These are phyloP conservation scores for Silurus asotus DNA, from an alignment of 2,113 vertebrate species.

Conservation along the genomic window DNA sequence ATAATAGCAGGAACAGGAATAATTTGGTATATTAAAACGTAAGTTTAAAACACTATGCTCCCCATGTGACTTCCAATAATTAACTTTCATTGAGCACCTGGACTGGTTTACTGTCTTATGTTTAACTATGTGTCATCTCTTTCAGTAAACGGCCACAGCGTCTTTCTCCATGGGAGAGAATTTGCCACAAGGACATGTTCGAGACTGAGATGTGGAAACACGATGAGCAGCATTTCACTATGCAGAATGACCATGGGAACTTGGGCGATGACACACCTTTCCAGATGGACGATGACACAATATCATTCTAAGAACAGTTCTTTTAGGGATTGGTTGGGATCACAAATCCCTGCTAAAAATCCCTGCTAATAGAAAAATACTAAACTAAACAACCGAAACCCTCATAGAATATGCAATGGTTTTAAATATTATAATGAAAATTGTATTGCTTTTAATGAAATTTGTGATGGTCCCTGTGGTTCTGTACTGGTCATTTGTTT, in stretches of 20 bases:
- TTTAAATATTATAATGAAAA: too few relatives aligned
- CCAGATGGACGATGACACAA: constrained; percentile 13
- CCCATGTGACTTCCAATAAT: too few relatives aligned
- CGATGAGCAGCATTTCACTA: constrained; percentile 17
- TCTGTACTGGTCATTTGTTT: too few relatives aligned
- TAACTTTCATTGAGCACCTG: not conserved
- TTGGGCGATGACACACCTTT: not conserved
- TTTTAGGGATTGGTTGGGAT: not conserved
- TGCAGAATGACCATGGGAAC: not conserved
- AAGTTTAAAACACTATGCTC: constrained; percentile 41
- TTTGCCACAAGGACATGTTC: not conserved
- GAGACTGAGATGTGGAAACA: constrained; percentile 41
- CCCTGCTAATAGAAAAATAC: too few relatives aligned
- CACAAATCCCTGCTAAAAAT: too few relatives aligned
- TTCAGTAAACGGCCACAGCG: constrained; percentile 36
- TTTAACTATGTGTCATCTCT: not conserved
- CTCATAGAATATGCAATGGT: too few relatives aligned
- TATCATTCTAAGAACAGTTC: not conserved
- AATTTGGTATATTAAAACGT: constrained; percentile 63
- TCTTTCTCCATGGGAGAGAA: constrained; percentile 32
- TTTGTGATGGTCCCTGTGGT: too few relatives aligned
- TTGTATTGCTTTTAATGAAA: too few relatives aligned
- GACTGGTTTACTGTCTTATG: not conserved
- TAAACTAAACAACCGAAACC: too few relatives aligned
- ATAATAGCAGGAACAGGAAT: constrained; percentile 46